Conservation (phyloP, 2,888 invertebrate genomes). For the Microctonus brassicae region DNA sequence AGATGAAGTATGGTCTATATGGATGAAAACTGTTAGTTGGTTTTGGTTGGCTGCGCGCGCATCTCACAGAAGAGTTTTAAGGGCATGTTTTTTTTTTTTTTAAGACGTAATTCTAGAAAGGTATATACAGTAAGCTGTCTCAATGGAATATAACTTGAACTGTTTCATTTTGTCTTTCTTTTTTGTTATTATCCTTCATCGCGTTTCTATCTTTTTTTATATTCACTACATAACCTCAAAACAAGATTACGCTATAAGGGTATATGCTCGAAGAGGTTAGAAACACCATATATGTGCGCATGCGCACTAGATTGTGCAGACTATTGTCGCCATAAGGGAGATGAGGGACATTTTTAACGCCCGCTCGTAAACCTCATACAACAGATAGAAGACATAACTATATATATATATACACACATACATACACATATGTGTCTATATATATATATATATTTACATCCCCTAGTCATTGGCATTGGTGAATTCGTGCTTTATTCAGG, state of each 20-base stretch:
- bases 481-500: constrained; percentile 37
- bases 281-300: background rate
- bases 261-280: background rate
- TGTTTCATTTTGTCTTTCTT: background rate
- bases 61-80: background rate
- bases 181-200: background rate
- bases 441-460: constrained; percentile 27
- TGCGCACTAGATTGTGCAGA: background rate
- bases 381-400: background rate
- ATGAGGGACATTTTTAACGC: constrained; percentile 42
- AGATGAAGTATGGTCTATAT: background rate
- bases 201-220: background rate
- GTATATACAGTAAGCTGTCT: background rate
- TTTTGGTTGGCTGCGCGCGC: background rate
- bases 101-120: background rate
- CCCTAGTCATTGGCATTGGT: constrained; percentile 42
- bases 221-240: background rate
- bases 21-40: background rate
- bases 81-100: constrained; percentile 2
- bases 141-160: background rate
- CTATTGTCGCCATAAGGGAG: constrained; percentile 24
- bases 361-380: constrained; percentile 43
- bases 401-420: too few species aligned
- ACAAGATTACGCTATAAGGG: constrained; percentile 7
- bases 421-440: too few species aligned